Evolutionary conservation across 1,140 invertebrate species (phyloP).

Genomic region (Papilio polytes): DNA sequence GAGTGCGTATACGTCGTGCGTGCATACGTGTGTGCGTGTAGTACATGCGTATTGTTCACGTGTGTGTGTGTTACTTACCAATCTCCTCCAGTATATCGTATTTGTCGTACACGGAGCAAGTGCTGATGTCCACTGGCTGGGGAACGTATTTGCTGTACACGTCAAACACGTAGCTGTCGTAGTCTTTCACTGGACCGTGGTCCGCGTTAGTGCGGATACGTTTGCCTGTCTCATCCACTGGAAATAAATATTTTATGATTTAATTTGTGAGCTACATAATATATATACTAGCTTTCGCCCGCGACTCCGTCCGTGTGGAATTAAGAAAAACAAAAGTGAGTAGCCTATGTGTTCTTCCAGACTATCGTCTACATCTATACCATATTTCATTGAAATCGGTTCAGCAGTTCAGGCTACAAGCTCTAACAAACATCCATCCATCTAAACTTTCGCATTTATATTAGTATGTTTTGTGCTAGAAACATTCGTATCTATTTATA

Average conservation of each 20-base stretch:
- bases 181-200: constrained; percentile 94
- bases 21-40: background rate
- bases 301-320: too few species aligned
- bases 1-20: background rate
- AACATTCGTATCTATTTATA: too few species aligned
- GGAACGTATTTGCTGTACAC: constrained; percentile 98
- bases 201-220: constrained; percentile 96
- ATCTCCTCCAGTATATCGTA: constrained; percentile 99
- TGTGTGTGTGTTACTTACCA: constrained; percentile 77
- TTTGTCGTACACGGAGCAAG: constrained; percentile 97
- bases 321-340: too few species aligned
- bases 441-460: too few species aligned
- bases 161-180: constrained; percentile 99
- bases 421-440: too few species aligned
- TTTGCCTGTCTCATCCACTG: constrained; percentile 95
- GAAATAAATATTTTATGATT: constrained; percentile 35
- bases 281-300: too few species aligned
- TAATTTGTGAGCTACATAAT: too few species aligned
- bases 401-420: too few species aligned
- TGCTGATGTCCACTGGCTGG: constrained; percentile 98
- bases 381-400: too few species aligned
- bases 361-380: too few species aligned
- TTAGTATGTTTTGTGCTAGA: too few species aligned
- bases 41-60: constrained; percentile 32
- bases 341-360: too few species aligned